phyloP scores from a whole-genome alignment of 1,140 invertebrate species.

The Hormaphis cornu region DNA sequence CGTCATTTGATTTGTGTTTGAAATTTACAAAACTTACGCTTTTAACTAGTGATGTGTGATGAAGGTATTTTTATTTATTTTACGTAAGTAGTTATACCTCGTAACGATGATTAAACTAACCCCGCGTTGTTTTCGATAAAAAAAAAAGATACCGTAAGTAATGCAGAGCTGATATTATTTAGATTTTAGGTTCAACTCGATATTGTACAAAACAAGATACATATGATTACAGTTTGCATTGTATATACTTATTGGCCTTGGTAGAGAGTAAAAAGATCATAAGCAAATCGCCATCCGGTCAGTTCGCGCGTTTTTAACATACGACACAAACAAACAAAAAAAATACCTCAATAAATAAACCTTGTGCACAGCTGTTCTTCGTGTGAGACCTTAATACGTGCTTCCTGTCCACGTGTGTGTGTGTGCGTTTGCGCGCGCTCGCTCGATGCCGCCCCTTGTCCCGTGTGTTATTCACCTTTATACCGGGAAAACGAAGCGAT shows the following conservation, averaged over 20 bases:
- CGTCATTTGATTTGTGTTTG: too few species aligned
- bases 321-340: constrained; percentile 1
- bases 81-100: too few species aligned
- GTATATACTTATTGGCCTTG: constrained; percentile 6
- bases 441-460: too few species aligned
- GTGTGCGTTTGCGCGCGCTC: too few species aligned
- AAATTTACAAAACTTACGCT: too few species aligned
- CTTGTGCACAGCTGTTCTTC: constrained; percentile 30
- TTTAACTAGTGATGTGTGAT: too few species aligned
- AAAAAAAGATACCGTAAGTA: too few species aligned
- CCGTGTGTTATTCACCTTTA: constrained; percentile 2
- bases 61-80: too few species aligned
- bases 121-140: too few species aligned
- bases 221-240: neutral
- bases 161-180: neutral
- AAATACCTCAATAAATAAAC: neutral
- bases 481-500: constrained; percentile 17
- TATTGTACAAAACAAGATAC: neutral
- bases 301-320: constrained; percentile 8
- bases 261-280: constrained; percentile 14
- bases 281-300: constrained; percentile 2
- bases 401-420: constrained; percentile 4
- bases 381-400: constrained; percentile 22
- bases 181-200: neutral
- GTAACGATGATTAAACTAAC: too few species aligned